phyloP scores from a whole-genome alignment of 2,797 vertebrate genomes.

The Pitangus sulphuratus region DNA sequence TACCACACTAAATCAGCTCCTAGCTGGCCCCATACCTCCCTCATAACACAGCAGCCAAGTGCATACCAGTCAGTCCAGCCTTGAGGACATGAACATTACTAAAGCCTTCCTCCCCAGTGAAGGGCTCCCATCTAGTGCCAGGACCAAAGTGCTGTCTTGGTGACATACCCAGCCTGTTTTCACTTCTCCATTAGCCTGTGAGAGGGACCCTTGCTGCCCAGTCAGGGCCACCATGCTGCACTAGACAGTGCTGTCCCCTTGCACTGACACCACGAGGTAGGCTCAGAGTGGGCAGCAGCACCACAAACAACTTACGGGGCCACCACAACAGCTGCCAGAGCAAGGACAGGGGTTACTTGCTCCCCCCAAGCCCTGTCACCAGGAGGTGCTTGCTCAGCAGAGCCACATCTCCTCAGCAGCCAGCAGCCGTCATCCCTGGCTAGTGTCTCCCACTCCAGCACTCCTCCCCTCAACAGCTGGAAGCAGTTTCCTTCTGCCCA shows the following conservation, averaged over 20 bases:
- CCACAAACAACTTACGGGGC: neutral
- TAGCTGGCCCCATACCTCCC: neutral
- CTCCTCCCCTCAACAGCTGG: slow-evolving; percentile 43
- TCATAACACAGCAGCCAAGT: neutral
- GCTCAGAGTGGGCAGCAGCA: rapidly evolving
- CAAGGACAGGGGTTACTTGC: neutral
- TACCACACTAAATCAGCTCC: neutral
- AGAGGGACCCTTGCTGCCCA: neutral
- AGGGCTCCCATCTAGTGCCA: neutral
- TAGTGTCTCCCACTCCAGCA: neutral
- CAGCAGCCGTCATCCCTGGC: neutral
- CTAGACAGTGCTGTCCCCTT: neutral
- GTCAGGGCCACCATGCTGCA: neutral
- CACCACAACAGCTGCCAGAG: neutral
- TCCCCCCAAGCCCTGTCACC: neutral
- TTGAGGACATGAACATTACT: rapidly evolving
- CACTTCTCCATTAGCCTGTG: neutral
- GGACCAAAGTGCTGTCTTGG: neutral
- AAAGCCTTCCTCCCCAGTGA: neutral
- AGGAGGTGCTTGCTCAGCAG: neutral
- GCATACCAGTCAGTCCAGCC: neutral
- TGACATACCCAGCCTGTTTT: neutral
- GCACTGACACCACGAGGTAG: neutral
- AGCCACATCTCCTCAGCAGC: neutral
- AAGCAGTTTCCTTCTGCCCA: slow-evolving; percentile 40